phyloP scores from a whole-genome alignment of 1,140 invertebrate species.

The Hyphantria cunea region DNA sequence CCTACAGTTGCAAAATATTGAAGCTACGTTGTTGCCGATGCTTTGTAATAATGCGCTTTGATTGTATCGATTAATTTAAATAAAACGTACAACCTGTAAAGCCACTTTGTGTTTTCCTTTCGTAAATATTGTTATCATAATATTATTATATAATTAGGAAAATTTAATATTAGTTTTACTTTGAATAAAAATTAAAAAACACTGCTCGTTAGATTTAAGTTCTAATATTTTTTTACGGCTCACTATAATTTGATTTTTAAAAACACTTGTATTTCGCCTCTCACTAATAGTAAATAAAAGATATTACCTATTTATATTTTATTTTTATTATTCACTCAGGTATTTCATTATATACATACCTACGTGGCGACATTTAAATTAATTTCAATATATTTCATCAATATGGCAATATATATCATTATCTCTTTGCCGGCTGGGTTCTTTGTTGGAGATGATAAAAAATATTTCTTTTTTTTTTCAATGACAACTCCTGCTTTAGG shows the following conservation, averaged over 20 bases:
- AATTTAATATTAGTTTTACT: slow-evolving; percentile 28
- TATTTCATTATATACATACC: not conserved
- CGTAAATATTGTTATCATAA: slow-evolving; percentile 31
- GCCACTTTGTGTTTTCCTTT: slow-evolving; percentile 31
- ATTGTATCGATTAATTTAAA: slow-evolving; percentile 11
- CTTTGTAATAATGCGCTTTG: slow-evolving; percentile 39
- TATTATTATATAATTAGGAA: slow-evolving; percentile 28
- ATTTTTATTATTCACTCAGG: slow-evolving; percentile 33
- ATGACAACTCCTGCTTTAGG: too few species aligned
- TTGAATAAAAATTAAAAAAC: slow-evolving; percentile 17
- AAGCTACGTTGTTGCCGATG: slow-evolving; percentile 5
- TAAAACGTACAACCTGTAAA: slow-evolving; percentile 30
- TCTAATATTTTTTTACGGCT: slow-evolving; percentile 36
- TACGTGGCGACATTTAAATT: not conserved
- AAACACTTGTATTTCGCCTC: slow-evolving; percentile 52
- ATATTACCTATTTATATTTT: slow-evolving; percentile 50
- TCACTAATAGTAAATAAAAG: slow-evolving; percentile 66
- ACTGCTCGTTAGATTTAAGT: slow-evolving; percentile 38
- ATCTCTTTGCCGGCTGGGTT: too few species aligned
- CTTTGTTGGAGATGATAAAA: too few species aligned
- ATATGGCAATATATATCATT: not conserved
- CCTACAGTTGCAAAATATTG: slow-evolving; percentile 17
- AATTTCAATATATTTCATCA: too few species aligned
- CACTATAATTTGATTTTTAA: slow-evolving; percentile 20
- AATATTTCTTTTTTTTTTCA: too few species aligned